Evolutionary conservation across 2,888 invertebrate genomes (phyloP), one percentile per base, ranked within the genome.

Genomic region (Nemapogon koenigi): DNA sequence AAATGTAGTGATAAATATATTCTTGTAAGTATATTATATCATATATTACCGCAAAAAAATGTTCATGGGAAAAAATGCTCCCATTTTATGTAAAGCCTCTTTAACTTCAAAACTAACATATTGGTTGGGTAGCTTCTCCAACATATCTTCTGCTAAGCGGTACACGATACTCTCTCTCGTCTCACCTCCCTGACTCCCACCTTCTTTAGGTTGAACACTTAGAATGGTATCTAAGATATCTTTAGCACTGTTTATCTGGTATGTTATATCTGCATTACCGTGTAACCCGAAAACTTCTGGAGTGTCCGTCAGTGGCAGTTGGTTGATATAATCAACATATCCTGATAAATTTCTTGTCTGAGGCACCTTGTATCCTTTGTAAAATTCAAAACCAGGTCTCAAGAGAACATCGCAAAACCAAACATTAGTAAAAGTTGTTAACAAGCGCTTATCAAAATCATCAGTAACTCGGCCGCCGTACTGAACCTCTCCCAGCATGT

Each of bases 201-300:
- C 91, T 75, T 97, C 96, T 59, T 97, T 97, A 0, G 97, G 97
- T 58, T 97, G 97, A n/a, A 97, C 97, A 60, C 87, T 95, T 28
- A 97, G 81, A 52, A 97, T 96, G 0, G 95, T 95, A 57, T 95
- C 94, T 53, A 97, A 81, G 57, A 97, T 96, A 47, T 87, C 91
- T 72, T 94, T 94, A 16, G 96, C 94, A 31, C 94, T 94, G 60
- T 97, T 97, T 45, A 97, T 97, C 72, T 97, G 96, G 70, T 97
- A 97, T 52, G 97, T 97, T 46, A 97, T 97, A 60, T 97, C 97
- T 36, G 97, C 97, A 69, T 97, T 97, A 4, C 90, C 83, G 65
- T 97, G 97, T 37, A 97, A 81, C n/a, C 97, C 97, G 67, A 97
- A 97, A 6, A 95, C 94, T 79, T 97, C 95, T 0, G 97, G 97